Base-by-base conservation (phyloP, 1,140 invertebrate species). In the Drosophila repletoides region DNA sequence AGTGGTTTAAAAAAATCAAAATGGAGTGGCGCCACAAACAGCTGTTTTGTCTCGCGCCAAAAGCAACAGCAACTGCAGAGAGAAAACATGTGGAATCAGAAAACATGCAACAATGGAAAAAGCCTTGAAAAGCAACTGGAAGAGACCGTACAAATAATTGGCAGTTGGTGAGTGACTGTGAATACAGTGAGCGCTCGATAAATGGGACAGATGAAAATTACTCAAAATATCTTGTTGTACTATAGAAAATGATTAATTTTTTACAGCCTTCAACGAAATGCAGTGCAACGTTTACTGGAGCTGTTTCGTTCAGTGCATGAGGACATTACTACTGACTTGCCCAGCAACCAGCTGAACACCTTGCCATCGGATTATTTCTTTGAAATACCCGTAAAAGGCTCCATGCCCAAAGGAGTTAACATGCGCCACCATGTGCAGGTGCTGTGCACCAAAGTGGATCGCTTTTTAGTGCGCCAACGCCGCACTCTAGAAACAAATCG, bases 401-500 rank as follows among this genome's bases (percentile, higher is more conserved):
- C 55, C 1, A 58, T 87, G 68, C 83, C 88, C 1, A 24, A 38
- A 3, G 72, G 68, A 0, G 10, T 40, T 4, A 88, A 77, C 40
- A 10, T 89, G 14, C 88, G 74, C 34, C 64, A 84, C 55, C 88
- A 89, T 17, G 36, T 89, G 5, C 74, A 77, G 9, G 65, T 88
- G 12, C n/a, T 88, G 12, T 65, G 22, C 48, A 65, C 49, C 38
- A 88, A 89, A n/a, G 12, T 65, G 5, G 72, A 79, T 0, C 65
- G 66, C 1, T 89, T 89, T 21, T 14, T 75, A 1, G 3, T 0
- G 1, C 26, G 9, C 0, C 63, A 63, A n/a, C 65, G 72, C n/a
- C 65, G 76, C 12, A 33, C 55, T 0, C 36, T 89, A 43, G 69
- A 75, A 29, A 9, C 33, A 0, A 88, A 89, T 59, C 79, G 73